Percentiles rank a stretch among this genome's conserved stretches.
Evolutionary conservation across 2,888 invertebrate genomes (phyloP).

Genomic region (Drosophila mercatorum): DNA sequence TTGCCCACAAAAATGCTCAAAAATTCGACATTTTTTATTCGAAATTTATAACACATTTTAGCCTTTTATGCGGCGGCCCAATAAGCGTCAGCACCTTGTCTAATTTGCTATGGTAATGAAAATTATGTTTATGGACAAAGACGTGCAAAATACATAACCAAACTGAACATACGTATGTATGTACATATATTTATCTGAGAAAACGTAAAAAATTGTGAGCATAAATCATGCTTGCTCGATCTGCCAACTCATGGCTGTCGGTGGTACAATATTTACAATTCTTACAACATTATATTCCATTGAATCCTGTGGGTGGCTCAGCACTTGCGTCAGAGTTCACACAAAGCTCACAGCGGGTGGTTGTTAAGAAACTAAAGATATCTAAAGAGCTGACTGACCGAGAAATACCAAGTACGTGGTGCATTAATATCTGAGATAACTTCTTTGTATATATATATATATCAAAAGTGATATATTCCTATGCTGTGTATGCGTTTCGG

Average conservation of each 20-base stretch:
- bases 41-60: slow-evolving; percentile 58
- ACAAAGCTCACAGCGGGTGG: slow-evolving; percentile 65
- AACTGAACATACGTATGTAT: neutral
- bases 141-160: slow-evolving; percentile 52
- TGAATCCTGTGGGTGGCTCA: slow-evolving; percentile 73
- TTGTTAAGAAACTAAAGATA: slow-evolving; percentile 16
- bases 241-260: slow-evolving; percentile 63
- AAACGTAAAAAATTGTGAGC: slow-evolving; percentile 37
- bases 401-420: neutral
- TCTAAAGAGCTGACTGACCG: slow-evolving; percentile 1
- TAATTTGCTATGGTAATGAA: slow-evolving; percentile 81
- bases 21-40: slow-evolving; percentile 12
- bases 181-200: neutral
- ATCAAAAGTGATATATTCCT: neutral
- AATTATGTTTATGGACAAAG: slow-evolving; percentile 66
- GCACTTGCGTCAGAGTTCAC: slow-evolving; percentile 63
- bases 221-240: slow-evolving; percentile 63
- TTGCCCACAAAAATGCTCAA: slow-evolving; percentile 18
- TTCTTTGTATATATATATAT: neutral
- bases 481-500: neutral
- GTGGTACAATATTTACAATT: slow-evolving; percentile 39
- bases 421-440: neutral
- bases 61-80: slow-evolving; percentile 56
- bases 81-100: slow-evolving; percentile 81
- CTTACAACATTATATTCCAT: slow-evolving; percentile 39